Percentiles rank a stretch among this genome's conserved stretches.
phyloP scores from a whole-genome alignment of 2,113 vertebrate genomes.

The Brienomyrus longianalis region DNA sequence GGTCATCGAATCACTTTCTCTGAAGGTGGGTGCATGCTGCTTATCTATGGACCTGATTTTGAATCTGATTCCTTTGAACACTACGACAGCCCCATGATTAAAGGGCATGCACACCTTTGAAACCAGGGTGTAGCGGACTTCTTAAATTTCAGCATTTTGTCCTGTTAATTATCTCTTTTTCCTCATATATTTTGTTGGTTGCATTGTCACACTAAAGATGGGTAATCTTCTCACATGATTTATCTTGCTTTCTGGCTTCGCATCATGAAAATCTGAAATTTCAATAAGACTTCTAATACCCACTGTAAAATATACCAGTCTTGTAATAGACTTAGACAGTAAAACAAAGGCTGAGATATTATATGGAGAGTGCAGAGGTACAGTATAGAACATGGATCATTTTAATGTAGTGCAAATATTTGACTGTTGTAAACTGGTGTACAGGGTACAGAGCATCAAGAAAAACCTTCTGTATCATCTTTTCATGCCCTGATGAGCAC shows the following conservation, averaged over 20 bases:
- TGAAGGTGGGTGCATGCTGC: neutral
- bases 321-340: neutral
- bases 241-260: neutral
- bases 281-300: neutral
- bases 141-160: neutral
- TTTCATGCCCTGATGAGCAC: neutral
- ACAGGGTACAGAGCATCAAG: neutral
- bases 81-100: neutral
- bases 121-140: neutral
- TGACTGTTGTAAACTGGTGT: neutral
- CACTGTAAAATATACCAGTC: neutral
- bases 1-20: neutral
- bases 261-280: neutral
- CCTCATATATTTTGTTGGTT: neutral
- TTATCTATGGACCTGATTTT: neutral
- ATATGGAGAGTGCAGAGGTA: neutral
- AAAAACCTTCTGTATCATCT: neutral
- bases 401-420: neutral
- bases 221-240: neutral
- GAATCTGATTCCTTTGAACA: neutral
- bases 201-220: neutral
- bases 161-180: neutral
- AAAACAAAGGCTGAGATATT: neutral
- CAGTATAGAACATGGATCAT: neutral
- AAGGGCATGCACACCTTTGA: neutral